A percentile compares a stretch with the other conserved stretches of the same genome.
phyloP scores from a whole-genome alignment of 2,113 vertebrate species.

The chimpanzee (Pan troglodytes) region DNA sequence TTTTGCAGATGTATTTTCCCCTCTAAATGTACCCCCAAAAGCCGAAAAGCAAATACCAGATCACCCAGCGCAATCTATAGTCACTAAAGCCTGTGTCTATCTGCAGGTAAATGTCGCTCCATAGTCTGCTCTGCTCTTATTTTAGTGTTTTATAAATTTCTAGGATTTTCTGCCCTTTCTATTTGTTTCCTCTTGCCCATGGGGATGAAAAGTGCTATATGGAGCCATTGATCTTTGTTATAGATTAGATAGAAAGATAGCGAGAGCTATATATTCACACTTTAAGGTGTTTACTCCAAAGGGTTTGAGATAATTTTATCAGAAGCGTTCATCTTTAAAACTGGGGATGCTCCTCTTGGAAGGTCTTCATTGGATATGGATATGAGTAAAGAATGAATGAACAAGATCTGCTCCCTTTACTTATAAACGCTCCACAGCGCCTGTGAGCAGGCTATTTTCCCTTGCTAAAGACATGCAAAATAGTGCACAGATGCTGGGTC shows the following conservation, averaged over 20 bases:
- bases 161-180: not conserved
- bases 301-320: not conserved
- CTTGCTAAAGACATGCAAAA: not conserved
- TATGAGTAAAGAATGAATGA: not conserved
- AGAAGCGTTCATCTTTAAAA: not conserved
- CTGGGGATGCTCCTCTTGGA: not conserved
- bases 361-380: not conserved
- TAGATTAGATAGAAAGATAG: not conserved
- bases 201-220: not conserved
- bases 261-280: not conserved
- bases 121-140: not conserved
- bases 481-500: not conserved
- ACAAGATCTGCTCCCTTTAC: not conserved
- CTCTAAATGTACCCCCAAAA: not conserved
- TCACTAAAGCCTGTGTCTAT: not conserved
- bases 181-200: not conserved
- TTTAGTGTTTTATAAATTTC: not conserved
- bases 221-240: not conserved
- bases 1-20: not conserved
- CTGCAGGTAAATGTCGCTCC: not conserved
- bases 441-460: not conserved
- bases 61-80: not conserved
- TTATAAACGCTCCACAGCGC: not conserved
- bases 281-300: not conserved
- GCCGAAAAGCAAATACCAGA: not conserved